phyloP scores from a whole-genome alignment of 2,888 invertebrate species.

The Perizoma flavofasciatum region DNA sequence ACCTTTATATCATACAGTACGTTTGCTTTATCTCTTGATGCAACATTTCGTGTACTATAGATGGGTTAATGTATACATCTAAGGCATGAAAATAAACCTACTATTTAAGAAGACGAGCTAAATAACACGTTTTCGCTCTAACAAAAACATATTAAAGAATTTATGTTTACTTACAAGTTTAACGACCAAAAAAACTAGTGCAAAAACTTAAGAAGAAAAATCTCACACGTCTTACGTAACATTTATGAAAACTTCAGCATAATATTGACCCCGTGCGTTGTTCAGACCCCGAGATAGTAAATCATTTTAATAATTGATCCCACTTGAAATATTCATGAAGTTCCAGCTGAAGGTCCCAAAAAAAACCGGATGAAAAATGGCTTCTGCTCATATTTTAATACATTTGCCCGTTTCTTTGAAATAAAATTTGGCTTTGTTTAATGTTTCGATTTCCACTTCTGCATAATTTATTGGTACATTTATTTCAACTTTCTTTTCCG shows the following conservation, averaged over 20 bases:
- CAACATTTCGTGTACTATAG: no score
- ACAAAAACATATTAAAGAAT: constrained; percentile 8
- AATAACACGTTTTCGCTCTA: not conserved
- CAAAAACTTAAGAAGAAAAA: constrained; percentile 39
- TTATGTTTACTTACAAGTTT: constrained; percentile 12
- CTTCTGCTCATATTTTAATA: constrained; percentile 62
- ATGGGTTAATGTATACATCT: no score
- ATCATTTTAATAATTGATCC: constrained; percentile 84
- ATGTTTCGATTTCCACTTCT: no score
- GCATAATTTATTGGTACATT: no score
- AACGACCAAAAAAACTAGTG: constrained; percentile 1
- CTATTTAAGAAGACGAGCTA: not conserved
- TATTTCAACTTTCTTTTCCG: no score
- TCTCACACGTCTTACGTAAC: constrained; percentile 42
- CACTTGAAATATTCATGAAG: constrained; percentile 79
- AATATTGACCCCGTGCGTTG: constrained; percentile 56
- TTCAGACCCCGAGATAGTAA: constrained; percentile 67
- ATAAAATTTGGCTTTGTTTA: constrained; percentile 20
- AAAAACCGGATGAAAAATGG: constrained; percentile 76
- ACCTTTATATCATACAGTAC: not conserved
- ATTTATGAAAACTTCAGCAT: constrained; percentile 53
- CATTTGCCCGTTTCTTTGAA: constrained; percentile 59
- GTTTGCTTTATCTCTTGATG: no score
- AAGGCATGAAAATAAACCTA: not conserved
- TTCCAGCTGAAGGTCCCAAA: constrained; percentile 67